Percentiles rank a stretch among this genome's conserved stretches.
Conservation (phyloP, 2,888 invertebrate genomes). For the Lithophane semibrunnea region DNA sequence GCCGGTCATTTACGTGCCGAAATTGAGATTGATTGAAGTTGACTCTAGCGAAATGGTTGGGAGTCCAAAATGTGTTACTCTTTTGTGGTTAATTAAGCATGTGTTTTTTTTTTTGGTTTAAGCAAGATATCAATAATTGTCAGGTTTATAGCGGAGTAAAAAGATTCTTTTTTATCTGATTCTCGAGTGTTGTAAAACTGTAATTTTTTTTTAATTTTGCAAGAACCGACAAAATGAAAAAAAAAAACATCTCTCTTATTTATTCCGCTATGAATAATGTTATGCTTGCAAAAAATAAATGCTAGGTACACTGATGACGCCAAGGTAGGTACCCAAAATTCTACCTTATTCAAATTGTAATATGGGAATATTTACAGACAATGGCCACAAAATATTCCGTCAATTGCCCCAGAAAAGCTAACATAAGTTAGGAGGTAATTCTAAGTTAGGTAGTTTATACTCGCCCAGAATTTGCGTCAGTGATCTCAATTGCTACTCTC, state of each 20-base stretch:
- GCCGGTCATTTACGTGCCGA: conserved; percentile 48
- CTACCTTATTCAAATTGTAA: neutral
- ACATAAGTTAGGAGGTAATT: conserved; percentile 42
- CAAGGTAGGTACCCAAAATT: neutral
- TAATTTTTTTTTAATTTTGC: neutral
- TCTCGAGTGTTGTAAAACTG: neutral
- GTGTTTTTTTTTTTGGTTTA: conserved; percentile 32
- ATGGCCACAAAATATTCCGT: conserved; percentile 1
- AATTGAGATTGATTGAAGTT: conserved; percentile 65
- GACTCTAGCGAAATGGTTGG: conserved; percentile 23
- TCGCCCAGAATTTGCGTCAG: conserved; percentile 54
- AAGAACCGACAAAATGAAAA: too few relatives aligned
- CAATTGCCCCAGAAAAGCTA: conserved; percentile 11
- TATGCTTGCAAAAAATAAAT: neutral
- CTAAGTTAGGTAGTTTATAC: conserved; percentile 42
- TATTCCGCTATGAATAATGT: too few relatives aligned
- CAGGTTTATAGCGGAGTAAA: conserved; percentile 13
- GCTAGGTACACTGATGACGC: too few relatives aligned
- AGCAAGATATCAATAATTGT: conserved; percentile 29
- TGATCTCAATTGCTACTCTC: conserved; percentile 66
- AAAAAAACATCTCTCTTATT: neutral
- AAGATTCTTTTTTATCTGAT: neutral
- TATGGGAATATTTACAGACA: conserved; percentile 3
- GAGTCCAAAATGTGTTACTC: conserved; percentile 32
- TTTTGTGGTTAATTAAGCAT: conserved; percentile 20